These are phyloP conservation scores for Echinops telfairi DNA, from an alignment of 2,113 vertebrate species.

Conservation along the genomic window DNA sequence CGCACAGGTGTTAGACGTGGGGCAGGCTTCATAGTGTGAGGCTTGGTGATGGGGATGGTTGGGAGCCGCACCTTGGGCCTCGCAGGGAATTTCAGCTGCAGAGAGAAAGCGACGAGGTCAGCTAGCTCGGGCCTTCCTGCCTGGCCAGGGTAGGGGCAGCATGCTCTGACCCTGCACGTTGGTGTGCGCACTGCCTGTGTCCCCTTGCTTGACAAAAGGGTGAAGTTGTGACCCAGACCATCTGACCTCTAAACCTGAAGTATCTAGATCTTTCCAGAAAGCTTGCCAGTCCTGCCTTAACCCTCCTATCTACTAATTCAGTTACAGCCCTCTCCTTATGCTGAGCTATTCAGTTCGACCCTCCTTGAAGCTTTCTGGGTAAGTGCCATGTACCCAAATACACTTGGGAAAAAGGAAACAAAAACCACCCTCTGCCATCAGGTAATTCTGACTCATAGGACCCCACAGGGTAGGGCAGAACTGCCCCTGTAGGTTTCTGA, in stretches of 20 bases:
- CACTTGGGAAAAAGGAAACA: too few relatives aligned
- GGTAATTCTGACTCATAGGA: too few relatives aligned
- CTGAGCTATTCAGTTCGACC: background rate
- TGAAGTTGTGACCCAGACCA: background rate
- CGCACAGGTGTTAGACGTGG: constrained; percentile 91
- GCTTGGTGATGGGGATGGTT: constrained; percentile 91
- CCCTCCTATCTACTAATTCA: background rate
- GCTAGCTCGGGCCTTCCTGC: background rate
- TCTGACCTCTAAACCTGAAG: background rate
- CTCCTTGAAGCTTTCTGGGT: constrained; percentile 16
- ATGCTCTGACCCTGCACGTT: background rate
- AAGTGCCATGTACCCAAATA: background rate
- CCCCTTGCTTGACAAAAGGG: constrained; percentile 1
- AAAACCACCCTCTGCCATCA: too few relatives aligned
- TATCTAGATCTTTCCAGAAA: constrained; percentile 30
- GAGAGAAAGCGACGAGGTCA: constrained; percentile 57
- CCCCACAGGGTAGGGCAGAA: too few relatives aligned
- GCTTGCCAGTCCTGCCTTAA: background rate
- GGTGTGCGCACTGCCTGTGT: too few relatives aligned
- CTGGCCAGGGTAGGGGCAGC: background rate
- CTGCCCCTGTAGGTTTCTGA: too few relatives aligned
- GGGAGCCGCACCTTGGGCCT: constrained; percentile 89
- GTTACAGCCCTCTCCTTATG: constrained; percentile 9
- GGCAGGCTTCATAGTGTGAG: constrained; percentile 91
- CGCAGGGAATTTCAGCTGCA: constrained; percentile 88